Percentiles rank a stretch among this genome's conserved stretches.
These are phyloP conservation scores for Dromiciops gliroides DNA, from an alignment of 2,113 vertebrate genomes.

Conservation along the genomic window DNA sequence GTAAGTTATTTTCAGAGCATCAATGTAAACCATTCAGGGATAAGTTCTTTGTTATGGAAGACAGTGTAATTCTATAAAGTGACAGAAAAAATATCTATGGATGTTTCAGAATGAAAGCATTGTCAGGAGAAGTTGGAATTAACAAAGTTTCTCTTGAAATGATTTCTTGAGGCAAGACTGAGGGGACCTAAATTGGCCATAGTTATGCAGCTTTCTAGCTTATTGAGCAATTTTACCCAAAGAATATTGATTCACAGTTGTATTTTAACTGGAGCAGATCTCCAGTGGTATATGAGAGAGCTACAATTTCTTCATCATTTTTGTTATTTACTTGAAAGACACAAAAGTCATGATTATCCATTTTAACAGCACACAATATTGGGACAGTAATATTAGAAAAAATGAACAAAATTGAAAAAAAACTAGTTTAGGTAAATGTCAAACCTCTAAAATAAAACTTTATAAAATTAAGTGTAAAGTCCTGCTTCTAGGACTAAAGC, in stretches of 20 bases:
- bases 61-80: background rate
- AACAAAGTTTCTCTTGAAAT: background rate
- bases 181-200: background rate
- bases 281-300: slow-evolving; percentile 39
- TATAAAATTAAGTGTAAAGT: background rate
- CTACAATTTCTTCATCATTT: background rate
- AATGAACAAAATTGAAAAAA: background rate
- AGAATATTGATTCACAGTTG: slow-evolving; percentile 34
- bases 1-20: background rate
- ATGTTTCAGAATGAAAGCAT: background rate
- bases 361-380: background rate
- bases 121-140: slow-evolving; percentile 39
- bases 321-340: background rate
- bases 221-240: slow-evolving; percentile 34
- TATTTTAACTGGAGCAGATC: slow-evolving; percentile 36
- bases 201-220: slow-evolving; percentile 18
- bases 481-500: background rate
- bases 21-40: background rate
- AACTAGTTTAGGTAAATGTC: background rate
- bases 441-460: background rate
- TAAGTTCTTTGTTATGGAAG: background rate
- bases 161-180: background rate
- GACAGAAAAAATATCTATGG: background rate
- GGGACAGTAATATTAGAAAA: background rate
- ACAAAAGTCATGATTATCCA: background rate